Evolutionary conservation across 2,888 invertebrate species (phyloP), one percentile per base, ranked within the genome.

Genomic region (Heteromyza rotundicornis): DNA sequence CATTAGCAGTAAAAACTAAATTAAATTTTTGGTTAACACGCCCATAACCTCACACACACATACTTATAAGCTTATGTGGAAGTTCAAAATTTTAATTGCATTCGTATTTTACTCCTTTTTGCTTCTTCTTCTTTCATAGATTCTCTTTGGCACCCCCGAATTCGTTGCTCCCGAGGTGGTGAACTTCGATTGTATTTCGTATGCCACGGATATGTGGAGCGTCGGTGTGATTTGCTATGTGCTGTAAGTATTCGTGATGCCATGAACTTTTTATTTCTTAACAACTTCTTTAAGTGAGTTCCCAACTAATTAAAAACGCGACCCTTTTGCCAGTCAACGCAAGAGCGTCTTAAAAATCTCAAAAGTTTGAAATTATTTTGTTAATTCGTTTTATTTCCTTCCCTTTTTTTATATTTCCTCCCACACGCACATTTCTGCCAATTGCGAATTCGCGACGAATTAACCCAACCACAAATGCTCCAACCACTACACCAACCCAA

Each of bases 141-240:
- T 98, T 2, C 85, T 98, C 57, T 98, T 97, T 80, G 99, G 98
- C 1, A 99, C 99, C 0, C 98, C 98, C 0, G 99, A 99, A 85
- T 99, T 99, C 81, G 97, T 98, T 55, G 97, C 98, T 0, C 98
- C 98, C 1, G 98, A 99, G 87, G 96, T 98, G 23, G 96, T 99
- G 44, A 98, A 98, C 86, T 99, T 98, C 83, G 98, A 99, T 81
- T 92, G 92, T 77, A 96, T 99, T 75, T 93, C 94, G 60, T 96
- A 92, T 78, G 92, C 93, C 8, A 97, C 98, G 0, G 99, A 99
- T 79, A 97, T 98, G 96, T 98, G 98, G 98, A 96, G 96, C 58
- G 91, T 99, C 22, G 98, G 98, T 49, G 98, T 99, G 64, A 97
- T 99, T 74, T 95, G 95, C 80, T 98, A 98, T 82, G 96, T 98